A percentile compares a stretch with the other conserved stretches of the same genome.
Evolutionary conservation across 2,888 invertebrate genomes (phyloP).

Genomic region (Lasioglossum pauxillum): DNA sequence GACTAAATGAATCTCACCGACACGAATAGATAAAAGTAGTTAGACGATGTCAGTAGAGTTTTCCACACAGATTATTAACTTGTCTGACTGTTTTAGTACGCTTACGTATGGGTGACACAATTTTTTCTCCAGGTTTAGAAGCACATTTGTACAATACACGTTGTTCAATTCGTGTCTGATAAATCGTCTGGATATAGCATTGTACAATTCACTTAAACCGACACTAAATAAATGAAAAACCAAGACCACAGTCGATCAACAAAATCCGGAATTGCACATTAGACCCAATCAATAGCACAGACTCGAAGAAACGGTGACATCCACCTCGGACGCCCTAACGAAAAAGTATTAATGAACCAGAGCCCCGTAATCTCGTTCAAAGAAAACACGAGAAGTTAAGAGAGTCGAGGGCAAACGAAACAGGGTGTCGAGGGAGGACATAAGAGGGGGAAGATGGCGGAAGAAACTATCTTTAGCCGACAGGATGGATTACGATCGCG

Average conservation of each 20-base stretch:
- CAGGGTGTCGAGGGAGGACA: background rate
- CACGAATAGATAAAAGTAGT: too few species aligned
- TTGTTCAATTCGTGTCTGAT: too few species aligned
- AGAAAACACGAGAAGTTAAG: background rate
- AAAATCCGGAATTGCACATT: background rate
- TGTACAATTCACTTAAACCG: too few species aligned
- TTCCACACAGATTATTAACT: too few species aligned
- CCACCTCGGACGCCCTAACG: background rate
- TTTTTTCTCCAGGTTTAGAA: background rate
- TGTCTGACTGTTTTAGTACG: too few species aligned
- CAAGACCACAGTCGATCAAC: background rate
- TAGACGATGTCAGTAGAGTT: too few species aligned
- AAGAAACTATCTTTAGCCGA: background rate
- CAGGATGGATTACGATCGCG: slow-evolving; percentile 14
- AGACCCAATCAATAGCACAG: background rate
- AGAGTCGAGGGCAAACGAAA: slow-evolving; percentile 4
- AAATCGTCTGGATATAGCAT: background rate
- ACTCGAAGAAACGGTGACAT: background rate
- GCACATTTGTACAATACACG: background rate
- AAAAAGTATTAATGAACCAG: background rate
- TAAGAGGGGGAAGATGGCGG: background rate
- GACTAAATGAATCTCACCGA: too few species aligned
- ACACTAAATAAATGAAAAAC: background rate
- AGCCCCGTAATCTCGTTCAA: slow-evolving; percentile 3
- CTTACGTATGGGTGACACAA: background rate